A percentile compares a stretch with the other conserved stretches of the same genome.
Evolutionary conservation across 1,140 invertebrate species (phyloP).

Genomic region (Eupeodes corollae): DNA sequence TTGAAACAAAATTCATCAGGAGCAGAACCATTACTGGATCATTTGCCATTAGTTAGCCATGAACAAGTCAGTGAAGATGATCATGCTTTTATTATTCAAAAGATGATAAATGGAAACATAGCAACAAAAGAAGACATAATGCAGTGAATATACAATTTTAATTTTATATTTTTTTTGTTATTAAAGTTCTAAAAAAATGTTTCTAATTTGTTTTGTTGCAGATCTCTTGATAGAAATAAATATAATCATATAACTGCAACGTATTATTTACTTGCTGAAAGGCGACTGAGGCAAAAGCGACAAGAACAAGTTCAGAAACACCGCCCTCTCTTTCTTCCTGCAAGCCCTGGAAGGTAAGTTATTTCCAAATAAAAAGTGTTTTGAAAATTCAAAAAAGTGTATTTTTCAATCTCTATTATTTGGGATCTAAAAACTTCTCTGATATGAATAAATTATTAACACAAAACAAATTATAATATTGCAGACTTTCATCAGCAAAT

Average conservation of each 20-base stretch:
- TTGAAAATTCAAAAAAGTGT: too few species aligned
- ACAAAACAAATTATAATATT: too few species aligned
- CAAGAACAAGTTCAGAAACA: conserved; percentile 47
- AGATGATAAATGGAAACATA: conserved; percentile 92
- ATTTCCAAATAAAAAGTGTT: too few species aligned
- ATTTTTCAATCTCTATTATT: too few species aligned
- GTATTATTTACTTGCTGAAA: conserved; percentile 92
- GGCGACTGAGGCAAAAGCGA: conserved; percentile 65
- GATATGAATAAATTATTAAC: too few species aligned
- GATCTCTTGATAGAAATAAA: conserved; percentile 86
- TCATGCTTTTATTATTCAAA: conserved; percentile 82
- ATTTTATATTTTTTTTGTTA: neutral
- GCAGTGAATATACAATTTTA: conserved; percentile 49
- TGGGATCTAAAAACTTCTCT: too few species aligned
- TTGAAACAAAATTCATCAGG: conserved; percentile 41
- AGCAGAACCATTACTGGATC: conserved; percentile 40
- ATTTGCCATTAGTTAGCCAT: conserved; percentile 66
- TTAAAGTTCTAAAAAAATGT: neutral
- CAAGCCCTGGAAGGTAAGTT: too few species aligned
- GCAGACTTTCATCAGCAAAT: too few species aligned
- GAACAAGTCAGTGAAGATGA: conserved; percentile 85
- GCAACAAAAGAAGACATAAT: conserved; percentile 87
- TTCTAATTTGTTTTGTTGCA: conserved; percentile 36
- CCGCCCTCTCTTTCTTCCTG: conserved; percentile 7
- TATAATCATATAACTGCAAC: conserved; percentile 98